Evolutionary conservation across 2,888 invertebrate genomes (phyloP).

Genomic region (Yponomeuta plumbellus): DNA sequence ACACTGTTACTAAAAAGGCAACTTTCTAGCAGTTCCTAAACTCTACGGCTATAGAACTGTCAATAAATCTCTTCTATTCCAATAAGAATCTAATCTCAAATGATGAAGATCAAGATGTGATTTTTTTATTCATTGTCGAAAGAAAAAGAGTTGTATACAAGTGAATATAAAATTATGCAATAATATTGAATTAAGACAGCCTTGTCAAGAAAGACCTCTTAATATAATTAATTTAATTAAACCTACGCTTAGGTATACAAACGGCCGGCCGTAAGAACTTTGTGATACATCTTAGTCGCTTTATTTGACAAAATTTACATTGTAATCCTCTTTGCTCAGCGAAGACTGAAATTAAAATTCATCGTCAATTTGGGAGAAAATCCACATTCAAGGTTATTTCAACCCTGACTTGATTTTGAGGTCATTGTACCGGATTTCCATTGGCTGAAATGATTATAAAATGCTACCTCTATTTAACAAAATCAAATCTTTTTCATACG

Average conservation of each 20-base stretch:
- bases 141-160: too few species aligned
- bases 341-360: conserved; percentile 22
- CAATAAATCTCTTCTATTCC: too few species aligned
- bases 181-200: too few species aligned
- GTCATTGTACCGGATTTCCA: not conserved
- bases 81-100: too few species aligned
- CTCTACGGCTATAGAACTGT: not conserved
- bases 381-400: conserved; percentile 10
- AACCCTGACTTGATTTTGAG: conserved; percentile 4
- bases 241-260: not conserved
- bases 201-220: not conserved
- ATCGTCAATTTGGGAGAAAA: conserved; percentile 17
- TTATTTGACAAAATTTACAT: conserved; percentile 46
- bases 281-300: not conserved
- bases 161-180: too few species aligned
- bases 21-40: not conserved
- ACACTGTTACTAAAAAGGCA: not conserved
- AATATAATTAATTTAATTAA: not conserved
- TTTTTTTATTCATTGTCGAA: too few species aligned
- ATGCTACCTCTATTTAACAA: not conserved
- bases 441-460: not conserved
- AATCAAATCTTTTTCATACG: not conserved
- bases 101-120: too few species aligned
- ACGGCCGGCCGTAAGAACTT: not conserved
- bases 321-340: conserved; percentile 32